Evolutionary conservation across 2,113 vertebrate species (phyloP), one percentile per base, ranked within the genome.

Genomic region (Salvator merianae): DNA sequence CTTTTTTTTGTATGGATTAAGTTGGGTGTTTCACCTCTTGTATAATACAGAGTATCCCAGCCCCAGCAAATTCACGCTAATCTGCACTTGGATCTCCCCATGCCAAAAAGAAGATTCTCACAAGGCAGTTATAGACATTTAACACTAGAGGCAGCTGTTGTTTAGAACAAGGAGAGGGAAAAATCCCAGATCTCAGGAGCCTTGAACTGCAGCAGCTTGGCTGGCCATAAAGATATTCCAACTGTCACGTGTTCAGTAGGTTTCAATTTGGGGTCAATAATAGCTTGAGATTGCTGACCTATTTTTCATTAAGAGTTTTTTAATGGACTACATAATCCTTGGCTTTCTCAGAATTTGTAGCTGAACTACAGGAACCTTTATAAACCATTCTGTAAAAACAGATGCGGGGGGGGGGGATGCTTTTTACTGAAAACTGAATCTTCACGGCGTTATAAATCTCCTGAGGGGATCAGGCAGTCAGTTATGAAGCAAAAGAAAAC

Each of bases 131-230:
- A 69, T 36, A 4, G 0, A 12, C 1, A 66, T 68, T 68, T 76
- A 62, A 88, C 92, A n/a, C 94, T 66, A 90, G 95, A 93, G 95
- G 94, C 88, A 88, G 82, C 94, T 93, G 86, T 91, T 77, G 88
- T 6, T 82, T 87, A 36, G 53, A 66, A 79, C 84, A 1, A 0
- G 47, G 14, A 2, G 55, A 20, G 55, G 4, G 55, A 59, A n/a
- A 34, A 78, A 36, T 20, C 34, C 4, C 38, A 82, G 36, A 71
- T 5, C 72, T 7, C 26, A 5, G 55, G 53, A n/a, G 32, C 3
- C 36, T 69, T 69, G 10, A 34, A 80, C 38, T 68, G 18, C 10
- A 30, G 66, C n/a, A 5, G 5, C 14, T 79, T 80, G 63, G 20
- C 36, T 18, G 26, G 43, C 16, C 20, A 28, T 68, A 14, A 36